A percentile compares a stretch with the other conserved stretches of the same genome.
These are phyloP conservation scores for Aspidapion aeneum DNA, from an alignment of 2,888 invertebrate species.

Conservation along the genomic window DNA sequence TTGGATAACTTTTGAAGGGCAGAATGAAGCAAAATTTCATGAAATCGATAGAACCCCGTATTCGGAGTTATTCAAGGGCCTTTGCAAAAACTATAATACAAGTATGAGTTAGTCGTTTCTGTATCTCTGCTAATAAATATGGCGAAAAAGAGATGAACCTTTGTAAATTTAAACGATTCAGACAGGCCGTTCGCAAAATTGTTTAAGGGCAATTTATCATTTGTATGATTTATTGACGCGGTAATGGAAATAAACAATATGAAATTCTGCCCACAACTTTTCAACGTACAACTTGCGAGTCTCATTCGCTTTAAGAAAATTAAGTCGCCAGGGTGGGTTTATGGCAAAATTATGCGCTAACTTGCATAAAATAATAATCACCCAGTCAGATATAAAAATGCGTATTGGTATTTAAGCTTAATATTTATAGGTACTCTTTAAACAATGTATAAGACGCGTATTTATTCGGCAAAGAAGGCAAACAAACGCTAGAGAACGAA, in stretches of 20 bases:
- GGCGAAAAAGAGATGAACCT: not conserved
- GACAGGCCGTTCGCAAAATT: constrained; percentile 13
- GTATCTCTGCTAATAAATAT: not conserved
- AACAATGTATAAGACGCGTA: too few species aligned
- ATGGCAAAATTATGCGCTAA: not conserved
- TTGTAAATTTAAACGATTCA: not conserved
- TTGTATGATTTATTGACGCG: constrained; percentile 19
- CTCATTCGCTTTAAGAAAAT: not conserved
- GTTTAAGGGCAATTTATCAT: constrained; percentile 15
- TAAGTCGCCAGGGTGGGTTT: not conserved
- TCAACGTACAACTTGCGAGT: not conserved
- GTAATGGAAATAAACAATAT: constrained; percentile 17
- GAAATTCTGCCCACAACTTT: not conserved
- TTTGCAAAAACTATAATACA: too few species aligned
- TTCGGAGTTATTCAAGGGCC: too few species aligned
- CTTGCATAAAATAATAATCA: not conserved
- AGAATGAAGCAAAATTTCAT: too few species aligned
- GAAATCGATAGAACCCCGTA: too few species aligned
- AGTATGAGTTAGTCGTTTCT: too few species aligned
- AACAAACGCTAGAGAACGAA: too few species aligned
- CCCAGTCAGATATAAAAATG: too few species aligned
- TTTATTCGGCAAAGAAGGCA: too few species aligned
- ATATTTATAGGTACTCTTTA: too few species aligned
- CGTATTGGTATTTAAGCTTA: too few species aligned
- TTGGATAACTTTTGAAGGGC: too few species aligned